Evolutionary conservation across 1,140 invertebrate species (phyloP).

Genomic region (Drosophila pectinifera): DNA sequence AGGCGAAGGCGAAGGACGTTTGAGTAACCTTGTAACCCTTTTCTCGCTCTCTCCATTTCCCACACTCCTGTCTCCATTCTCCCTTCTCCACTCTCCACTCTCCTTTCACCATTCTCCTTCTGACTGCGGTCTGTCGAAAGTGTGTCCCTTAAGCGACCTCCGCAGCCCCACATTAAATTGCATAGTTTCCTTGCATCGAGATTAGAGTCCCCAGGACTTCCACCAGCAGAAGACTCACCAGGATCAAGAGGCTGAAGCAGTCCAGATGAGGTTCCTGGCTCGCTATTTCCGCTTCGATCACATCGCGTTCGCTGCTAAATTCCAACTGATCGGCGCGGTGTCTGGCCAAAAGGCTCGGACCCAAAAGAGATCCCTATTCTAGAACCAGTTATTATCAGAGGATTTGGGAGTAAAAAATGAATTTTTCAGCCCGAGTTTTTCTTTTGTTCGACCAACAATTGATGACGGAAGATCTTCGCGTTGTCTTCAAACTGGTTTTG

Average conservation of each 20-base stretch:
- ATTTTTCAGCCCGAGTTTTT: conserved; percentile 63
- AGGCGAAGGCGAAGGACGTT: conserved; percentile 83
- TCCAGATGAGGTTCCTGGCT: neutral
- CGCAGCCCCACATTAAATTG: conserved; percentile 42
- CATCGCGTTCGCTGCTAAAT: conserved; percentile 67
- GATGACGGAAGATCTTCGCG: conserved; percentile 73
- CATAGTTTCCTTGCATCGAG: conserved; percentile 8
- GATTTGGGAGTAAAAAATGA: conserved; percentile 40
- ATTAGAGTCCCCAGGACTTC: neutral
- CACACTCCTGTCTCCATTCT: neutral
- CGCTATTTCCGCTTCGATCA: conserved; percentile 46
- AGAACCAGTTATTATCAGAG: conserved; percentile 56
- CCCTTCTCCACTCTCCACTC: conserved; percentile 1
- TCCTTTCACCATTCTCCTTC: conserved; percentile 25
- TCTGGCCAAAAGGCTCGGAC: conserved; percentile 41
- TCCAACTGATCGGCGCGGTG: conserved; percentile 63
- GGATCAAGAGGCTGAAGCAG: neutral
- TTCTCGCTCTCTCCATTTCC: conserved; percentile 37
- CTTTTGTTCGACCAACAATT: conserved; percentile 75
- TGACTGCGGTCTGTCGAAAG: conserved; percentile 55
- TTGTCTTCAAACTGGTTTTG: conserved; percentile 72
- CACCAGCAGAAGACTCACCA: conserved; percentile 13
- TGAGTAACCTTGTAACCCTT: conserved; percentile 84
- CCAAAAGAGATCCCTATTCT: conserved; percentile 5
- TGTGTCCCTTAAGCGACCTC: conserved; percentile 70